Conservation (phyloP, 2,113 vertebrate species). For the Thermophis baileyi region DNA sequence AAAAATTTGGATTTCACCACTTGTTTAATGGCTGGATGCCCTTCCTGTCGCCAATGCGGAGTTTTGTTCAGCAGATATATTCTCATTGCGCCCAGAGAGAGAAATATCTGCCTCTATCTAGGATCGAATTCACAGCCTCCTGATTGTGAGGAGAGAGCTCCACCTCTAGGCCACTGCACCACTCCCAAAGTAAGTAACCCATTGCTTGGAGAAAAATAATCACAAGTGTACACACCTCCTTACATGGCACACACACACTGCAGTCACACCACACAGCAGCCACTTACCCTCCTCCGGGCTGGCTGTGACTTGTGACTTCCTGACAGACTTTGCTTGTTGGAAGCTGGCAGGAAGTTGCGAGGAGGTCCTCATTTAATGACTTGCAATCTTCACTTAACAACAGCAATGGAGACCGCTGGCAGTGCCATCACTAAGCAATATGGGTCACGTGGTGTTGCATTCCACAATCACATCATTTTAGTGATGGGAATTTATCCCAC, state of each 20-base stretch:
- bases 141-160: too few relatives aligned
- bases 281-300: background rate
- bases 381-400: background rate
- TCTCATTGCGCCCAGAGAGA: too few relatives aligned
- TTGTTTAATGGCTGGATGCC: too few relatives aligned
- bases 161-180: too few relatives aligned
- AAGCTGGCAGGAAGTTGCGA: background rate
- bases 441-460: background rate
- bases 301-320: background rate
- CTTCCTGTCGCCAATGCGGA: too few relatives aligned
- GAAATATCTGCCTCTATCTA: too few relatives aligned
- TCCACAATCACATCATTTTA: background rate
- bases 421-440: background rate
- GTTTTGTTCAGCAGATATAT: too few relatives aligned
- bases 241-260: background rate
- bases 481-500: background rate
- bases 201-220: background rate
- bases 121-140: too few relatives aligned
- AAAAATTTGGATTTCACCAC: too few relatives aligned
- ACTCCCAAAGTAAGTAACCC: too few relatives aligned
- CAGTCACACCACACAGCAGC: background rate
- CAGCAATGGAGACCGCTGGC: background rate
- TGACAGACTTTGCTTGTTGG: background rate
- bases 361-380: background rate
- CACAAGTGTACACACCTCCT: too few relatives aligned